Conservation (phyloP, 1,140 invertebrate species). For the Eriocheir sinensis region DNA sequence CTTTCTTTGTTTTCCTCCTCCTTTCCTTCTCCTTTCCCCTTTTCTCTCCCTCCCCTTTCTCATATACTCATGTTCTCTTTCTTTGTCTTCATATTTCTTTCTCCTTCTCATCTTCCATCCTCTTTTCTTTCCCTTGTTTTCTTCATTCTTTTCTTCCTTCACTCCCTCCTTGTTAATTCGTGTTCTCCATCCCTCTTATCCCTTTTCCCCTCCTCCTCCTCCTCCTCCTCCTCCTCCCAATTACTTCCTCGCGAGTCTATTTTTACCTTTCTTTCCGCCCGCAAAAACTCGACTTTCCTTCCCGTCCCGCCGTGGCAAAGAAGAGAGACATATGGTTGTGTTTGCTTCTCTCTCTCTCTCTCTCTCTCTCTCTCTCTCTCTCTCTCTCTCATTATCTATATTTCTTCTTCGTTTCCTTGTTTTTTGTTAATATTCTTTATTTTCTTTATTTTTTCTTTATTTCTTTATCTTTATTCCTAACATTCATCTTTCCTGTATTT, state of each 20-base stretch:
- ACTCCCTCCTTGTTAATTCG: too few species aligned
- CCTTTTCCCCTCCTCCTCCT: too few species aligned
- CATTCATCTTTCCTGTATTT: neutral
- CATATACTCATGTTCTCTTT: neutral
- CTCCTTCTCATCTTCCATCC: too few species aligned
- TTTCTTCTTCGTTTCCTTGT: too few species aligned
- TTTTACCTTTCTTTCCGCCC: neutral
- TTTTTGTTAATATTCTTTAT: neutral
- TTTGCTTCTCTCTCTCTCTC: neutral
- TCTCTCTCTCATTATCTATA: conserved; percentile 1
- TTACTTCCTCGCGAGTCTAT: neutral
- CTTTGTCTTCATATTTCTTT: too few species aligned
- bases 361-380: conserved; percentile 5
- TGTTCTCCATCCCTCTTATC: too few species aligned
- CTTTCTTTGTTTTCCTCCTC: too few species aligned
- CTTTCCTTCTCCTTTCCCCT: too few species aligned
- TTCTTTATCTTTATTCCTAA: too few species aligned
- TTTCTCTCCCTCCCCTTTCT: neutral
- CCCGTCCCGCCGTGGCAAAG: neutral
- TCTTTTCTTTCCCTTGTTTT: neutral
- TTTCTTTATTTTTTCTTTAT: neutral
- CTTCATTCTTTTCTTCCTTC: neutral
- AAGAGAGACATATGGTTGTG: neutral
- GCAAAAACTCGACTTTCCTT: neutral
- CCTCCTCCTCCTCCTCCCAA: neutral